Evolutionary conservation across 2,113 vertebrate species (phyloP).

Genomic region (Nyctibius bracteatus): DNA sequence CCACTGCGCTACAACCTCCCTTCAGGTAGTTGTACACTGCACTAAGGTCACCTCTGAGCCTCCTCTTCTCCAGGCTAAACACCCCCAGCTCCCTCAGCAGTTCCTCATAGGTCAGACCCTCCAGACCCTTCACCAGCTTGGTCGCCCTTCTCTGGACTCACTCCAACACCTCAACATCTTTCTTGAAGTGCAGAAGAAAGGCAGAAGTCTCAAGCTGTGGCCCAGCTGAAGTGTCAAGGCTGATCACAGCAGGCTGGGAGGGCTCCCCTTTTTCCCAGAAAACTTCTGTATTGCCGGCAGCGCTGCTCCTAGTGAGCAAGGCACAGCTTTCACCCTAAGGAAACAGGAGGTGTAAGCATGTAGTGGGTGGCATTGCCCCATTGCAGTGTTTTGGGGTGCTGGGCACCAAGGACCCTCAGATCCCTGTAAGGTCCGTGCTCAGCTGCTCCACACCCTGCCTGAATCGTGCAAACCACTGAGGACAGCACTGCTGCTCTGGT

Average conservation of each 20-base stretch:
- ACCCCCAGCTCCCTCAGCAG: no score
- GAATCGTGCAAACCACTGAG: rapidly evolving
- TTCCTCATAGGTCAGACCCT: no score
- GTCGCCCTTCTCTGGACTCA: no score
- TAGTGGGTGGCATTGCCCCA: not conserved
- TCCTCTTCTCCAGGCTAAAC: no score
- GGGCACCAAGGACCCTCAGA: not conserved
- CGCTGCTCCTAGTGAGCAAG: not conserved
- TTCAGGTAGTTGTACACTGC: no score
- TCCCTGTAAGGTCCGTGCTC: not conserved
- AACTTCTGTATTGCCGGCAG: not conserved
- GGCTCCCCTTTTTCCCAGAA: not conserved
- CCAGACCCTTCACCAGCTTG: no score
- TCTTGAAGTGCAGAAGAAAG: no score
- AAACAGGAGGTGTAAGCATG: not conserved
- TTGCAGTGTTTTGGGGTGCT: not conserved
- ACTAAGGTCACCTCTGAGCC: no score
- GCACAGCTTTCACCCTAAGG: not conserved
- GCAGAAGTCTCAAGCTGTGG: rapidly evolving
- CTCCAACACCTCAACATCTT: no score
- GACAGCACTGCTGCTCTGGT: not conserved
- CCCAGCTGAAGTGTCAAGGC: not conserved
- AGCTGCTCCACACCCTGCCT: rapidly evolving
- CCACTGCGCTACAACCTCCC: no score
- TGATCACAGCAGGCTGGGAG: not conserved